A percentile compares a stretch with the other conserved stretches of the same genome.
Evolutionary conservation across 2,113 vertebrate species (phyloP).

Genomic region (Myotis yumanensis): DNA sequence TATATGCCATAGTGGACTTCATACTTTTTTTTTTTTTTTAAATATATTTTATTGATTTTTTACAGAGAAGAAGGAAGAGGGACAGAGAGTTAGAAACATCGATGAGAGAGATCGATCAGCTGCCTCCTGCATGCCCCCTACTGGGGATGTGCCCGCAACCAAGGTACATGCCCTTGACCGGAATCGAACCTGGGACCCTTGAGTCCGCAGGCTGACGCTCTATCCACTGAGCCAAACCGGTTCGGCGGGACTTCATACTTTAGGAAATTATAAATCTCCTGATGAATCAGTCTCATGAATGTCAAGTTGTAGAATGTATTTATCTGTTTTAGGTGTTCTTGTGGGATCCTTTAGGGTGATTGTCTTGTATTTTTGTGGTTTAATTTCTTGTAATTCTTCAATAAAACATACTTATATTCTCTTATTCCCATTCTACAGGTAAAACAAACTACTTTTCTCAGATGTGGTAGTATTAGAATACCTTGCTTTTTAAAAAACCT

Average conservation of each 20-base stretch:
- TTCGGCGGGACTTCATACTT: neutral
- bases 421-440: neutral
- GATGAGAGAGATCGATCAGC: too few species aligned
- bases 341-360: neutral
- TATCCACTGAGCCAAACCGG: too few species aligned
- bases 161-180: too few species aligned
- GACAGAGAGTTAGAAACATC: too few species aligned
- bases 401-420: neutral
- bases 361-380: slow-evolving; percentile 5
- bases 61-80: too few species aligned
- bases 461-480: slow-evolving; percentile 2
- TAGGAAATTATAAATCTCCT: neutral
- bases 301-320: neutral
- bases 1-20: neutral
- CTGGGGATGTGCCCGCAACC: too few species aligned
- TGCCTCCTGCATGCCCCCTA: too few species aligned
- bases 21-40: too few species aligned
- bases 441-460: neutral
- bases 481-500: neutral
- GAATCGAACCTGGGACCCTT: too few species aligned
- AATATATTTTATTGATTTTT: too few species aligned
- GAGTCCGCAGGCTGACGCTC: too few species aligned
- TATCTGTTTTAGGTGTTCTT: neutral
- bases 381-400: slow-evolving; percentile 8
- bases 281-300: neutral